Conservation (phyloP, 2,797 vertebrate species). For the Microctenopoma lineatum region DNA sequence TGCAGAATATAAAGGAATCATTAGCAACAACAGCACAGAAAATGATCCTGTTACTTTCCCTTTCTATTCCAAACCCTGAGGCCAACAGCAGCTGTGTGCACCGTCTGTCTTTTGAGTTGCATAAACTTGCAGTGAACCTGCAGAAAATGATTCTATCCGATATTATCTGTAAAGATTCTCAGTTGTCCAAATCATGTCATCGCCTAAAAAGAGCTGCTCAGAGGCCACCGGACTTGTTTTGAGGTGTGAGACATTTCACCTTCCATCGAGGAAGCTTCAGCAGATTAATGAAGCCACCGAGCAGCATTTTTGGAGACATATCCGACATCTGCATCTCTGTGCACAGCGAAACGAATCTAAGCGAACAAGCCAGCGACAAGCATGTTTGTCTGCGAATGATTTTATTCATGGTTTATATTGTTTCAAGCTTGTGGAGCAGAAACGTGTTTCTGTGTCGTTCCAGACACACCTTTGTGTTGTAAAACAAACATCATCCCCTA, state of each 20-base stretch:
- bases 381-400: too few species aligned
- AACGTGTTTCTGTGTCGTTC: background rate
- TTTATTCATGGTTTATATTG: background rate
- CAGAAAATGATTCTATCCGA: conserved; percentile 23
- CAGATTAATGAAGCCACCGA: too few species aligned
- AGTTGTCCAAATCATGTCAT: too few species aligned
- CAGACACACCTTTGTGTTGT: background rate
- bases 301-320: too few species aligned
- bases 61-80: conserved; percentile 4
- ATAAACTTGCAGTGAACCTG: conserved; percentile 36
- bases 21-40: background rate
- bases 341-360: too few species aligned
- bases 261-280: too few species aligned
- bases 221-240: too few species aligned
- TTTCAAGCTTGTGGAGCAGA: background rate
- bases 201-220: too few species aligned
- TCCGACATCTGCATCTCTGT: too few species aligned
- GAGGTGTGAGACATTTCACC: too few species aligned
- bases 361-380: too few species aligned
- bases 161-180: conserved; percentile 19
- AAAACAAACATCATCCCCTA: background rate
- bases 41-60: conserved; percentile 1
- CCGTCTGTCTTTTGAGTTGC: conserved; percentile 20
- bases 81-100: conserved; percentile 27
- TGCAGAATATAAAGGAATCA: background rate